Evolutionary conservation across 2,113 vertebrate genomes (phyloP), one percentile per base, ranked within the genome.

Genomic region (Peromyscus polionotus): DNA sequence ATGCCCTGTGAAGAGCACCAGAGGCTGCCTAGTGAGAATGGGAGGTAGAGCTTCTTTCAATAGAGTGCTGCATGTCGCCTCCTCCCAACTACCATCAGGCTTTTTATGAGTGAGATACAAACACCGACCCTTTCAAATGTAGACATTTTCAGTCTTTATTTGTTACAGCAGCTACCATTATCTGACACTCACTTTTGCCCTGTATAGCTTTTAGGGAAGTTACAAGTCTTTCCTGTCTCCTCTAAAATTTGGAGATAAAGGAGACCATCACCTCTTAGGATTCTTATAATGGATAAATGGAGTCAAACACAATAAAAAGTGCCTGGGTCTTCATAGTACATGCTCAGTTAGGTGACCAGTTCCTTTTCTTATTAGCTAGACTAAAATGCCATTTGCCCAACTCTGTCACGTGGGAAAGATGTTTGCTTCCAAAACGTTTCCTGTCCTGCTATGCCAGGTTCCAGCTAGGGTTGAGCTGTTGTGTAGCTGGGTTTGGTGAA

Each of bases 191-290:
- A 75, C 57, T 80, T 92, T 83, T 63, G 33, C 22, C 80, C 63
- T 75, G 0, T 26, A 70, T 48, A 33, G 22, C 20, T 39, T 80
- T 65, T n/a, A 13, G 51, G 51, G 11, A 67, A 72, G 51, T 92
- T 67, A 68, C 14, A 68, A 61, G 73, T 33, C 31, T 79, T 88
- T 92, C 59, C 68, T 73, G 36, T 24, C 20, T 83, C 26, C 57
- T 92, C 63, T 85, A 54, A 84, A 90, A 42, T 92, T 51, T 81
- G 87, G 75, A 16, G 39, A 28, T 67, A 57, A 86, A 90, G 84
- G 16, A 57, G 51, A 9, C 57, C 20, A 61, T 85, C 84, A 22
- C 16, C 31, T 59, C 59, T 12, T 19, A 81, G 42, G 39, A 10
- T 77, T 45, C 20, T 67, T 72, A 86, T 51, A 57, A 76, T 73